Conservation (phyloP, 2,113 vertebrate species). For the Myotis davidii region DNA sequence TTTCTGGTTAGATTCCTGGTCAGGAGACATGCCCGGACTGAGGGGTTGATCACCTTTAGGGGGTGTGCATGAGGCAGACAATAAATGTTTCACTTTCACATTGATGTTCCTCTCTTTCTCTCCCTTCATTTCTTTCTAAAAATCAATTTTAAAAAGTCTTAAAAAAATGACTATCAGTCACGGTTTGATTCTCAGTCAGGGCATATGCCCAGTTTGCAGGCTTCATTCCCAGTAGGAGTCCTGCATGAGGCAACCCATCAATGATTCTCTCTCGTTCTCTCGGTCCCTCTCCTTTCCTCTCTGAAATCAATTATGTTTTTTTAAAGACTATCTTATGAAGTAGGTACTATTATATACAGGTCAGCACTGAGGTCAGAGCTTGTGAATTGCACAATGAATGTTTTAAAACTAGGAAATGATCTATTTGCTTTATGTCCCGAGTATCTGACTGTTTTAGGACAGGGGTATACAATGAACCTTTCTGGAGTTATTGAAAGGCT, state of each 20-base stretch:
- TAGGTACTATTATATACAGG: neutral
- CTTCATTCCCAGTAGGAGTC: too few species aligned
- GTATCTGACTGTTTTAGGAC: neutral
- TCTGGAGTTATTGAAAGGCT: neutral
- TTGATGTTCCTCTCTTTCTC: neutral
- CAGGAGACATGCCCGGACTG: neutral
- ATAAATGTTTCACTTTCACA: neutral
- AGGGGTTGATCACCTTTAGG: neutral
- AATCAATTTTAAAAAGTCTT: neutral
- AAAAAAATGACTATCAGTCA: neutral
- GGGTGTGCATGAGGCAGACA: neutral
- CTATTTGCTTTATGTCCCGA: neutral
- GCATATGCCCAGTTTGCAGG: too few species aligned
- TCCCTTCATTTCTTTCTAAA: neutral
- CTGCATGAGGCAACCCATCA: too few species aligned
- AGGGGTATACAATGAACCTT: neutral
- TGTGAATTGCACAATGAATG: neutral
- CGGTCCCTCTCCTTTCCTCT: too few species aligned
- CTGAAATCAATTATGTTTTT: too few species aligned
- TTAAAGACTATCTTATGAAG: neutral
- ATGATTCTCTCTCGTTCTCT: too few species aligned
- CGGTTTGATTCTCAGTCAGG: too few species aligned
- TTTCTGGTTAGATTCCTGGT: neutral
- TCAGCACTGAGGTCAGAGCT: neutral
- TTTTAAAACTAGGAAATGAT: constrained; percentile 19